These are phyloP conservation scores for Patiria pectinifera DNA, from an alignment of 53 echinoderm and acorn worm species.

Conservation along the genomic window DNA sequence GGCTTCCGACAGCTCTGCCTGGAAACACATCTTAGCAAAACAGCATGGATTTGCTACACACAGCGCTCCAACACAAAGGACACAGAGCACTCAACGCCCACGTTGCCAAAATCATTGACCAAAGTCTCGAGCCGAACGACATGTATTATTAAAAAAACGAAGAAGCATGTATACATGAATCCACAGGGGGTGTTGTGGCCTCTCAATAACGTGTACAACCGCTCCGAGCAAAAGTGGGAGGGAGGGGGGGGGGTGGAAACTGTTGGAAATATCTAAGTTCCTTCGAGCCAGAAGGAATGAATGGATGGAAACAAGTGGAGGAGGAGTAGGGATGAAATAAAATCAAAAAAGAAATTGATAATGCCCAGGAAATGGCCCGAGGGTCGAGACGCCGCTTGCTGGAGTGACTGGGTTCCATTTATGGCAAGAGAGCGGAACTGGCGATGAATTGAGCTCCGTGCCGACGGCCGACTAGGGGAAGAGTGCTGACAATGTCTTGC, in stretches of 20 bases:
- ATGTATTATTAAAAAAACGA: neutral
- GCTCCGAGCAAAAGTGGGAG: neutral
- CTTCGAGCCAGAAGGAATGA: neutral
- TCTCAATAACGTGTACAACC: neutral
- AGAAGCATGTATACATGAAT: neutral
- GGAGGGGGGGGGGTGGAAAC: neutral
- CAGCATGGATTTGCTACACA: neutral
- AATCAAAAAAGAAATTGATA: neutral
- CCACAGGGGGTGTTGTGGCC: neutral
- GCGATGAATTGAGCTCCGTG: conserved; percentile 34
- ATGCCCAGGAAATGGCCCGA: conserved; percentile 15
- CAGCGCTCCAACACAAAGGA: neutral
- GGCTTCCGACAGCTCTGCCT: too few species aligned
- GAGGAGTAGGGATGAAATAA: neutral
- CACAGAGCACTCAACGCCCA: neutral
- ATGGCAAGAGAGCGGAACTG: conserved; percentile 36
- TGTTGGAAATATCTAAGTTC: neutral
- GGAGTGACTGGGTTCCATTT: conserved; percentile 18
- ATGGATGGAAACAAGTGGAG: neutral
- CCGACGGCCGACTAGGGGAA: neutral
- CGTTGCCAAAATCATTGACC: conserved; percentile 10
- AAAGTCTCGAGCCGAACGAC: neutral
- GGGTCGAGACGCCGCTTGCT: neutral
- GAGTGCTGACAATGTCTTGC: neutral
- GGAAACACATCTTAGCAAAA: neutral